Evolutionary conservation across 1,140 invertebrate genomes (phyloP).

Genomic region (Adoxophyes honmai): DNA sequence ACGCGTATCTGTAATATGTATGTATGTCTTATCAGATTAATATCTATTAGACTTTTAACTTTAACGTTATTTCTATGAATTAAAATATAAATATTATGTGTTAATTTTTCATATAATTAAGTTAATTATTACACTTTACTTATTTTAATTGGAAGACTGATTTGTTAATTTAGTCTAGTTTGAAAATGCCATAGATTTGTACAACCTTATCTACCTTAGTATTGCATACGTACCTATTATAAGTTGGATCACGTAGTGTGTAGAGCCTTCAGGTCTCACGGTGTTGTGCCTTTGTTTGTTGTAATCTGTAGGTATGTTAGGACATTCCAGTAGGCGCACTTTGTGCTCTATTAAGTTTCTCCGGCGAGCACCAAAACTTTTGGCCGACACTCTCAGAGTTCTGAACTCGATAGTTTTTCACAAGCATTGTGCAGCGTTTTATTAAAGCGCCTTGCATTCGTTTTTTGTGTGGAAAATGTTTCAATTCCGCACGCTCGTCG

Average conservation of each 20-base stretch:
- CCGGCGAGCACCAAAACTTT: slow-evolving; percentile 11
- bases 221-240: slow-evolving; percentile 47
- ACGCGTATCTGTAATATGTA: not conserved
- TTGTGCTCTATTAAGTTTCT: slow-evolving; percentile 51
- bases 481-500: no score
- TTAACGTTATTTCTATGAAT: slow-evolving; percentile 23
- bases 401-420: not conserved
- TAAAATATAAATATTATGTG: slow-evolving; percentile 37
- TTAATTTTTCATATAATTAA: slow-evolving; percentile 55
- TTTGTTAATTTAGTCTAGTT: slow-evolving; percentile 77
- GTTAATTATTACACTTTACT: slow-evolving; percentile 52
- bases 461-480: no score
- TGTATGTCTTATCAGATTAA: slow-evolving; percentile 8
- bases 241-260: slow-evolving; percentile 55
- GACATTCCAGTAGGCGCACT: slow-evolving; percentile 71
- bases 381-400: not conserved
- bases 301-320: slow-evolving; percentile 40
- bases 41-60: slow-evolving; percentile 2
- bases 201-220: slow-evolving; percentile 38
- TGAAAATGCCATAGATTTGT: slow-evolving; percentile 74
- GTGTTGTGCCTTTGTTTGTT: slow-evolving; percentile 72
- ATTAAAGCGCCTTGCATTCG: no score
- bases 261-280: slow-evolving; percentile 58
- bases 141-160: slow-evolving; percentile 72
- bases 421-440: no score